Evolutionary conservation across 2,113 vertebrate species (phyloP), one percentile per base, ranked within the genome.

Genomic region (Notothenia coriiceps): DNA sequence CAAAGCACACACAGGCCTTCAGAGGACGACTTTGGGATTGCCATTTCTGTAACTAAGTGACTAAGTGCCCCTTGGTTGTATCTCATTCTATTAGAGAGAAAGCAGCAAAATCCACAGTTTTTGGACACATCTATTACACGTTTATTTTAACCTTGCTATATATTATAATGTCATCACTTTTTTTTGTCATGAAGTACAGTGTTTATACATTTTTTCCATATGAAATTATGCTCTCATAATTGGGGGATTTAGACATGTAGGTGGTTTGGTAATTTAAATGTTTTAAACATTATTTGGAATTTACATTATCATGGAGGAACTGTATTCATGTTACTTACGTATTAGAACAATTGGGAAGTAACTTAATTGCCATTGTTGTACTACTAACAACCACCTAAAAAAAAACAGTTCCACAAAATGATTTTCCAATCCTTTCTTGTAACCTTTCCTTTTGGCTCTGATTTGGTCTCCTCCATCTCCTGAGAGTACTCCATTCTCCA

Each of bases 21-120:
- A 18, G 35, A 40, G 77, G 56, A 64, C 52, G 70, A 74, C 77
- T 74, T 87, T 87, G 67, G 67, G 14, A 43, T 71, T 52, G 60
- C 35, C 56, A 52, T 67, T 55, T 51, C 60, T 10, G 44, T 63
- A 33, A 60, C 62, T 6, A 18, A 77, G 12, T 47, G 56, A 47
- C 79, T 4, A 4, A 29, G 59, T 63, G 64, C 12, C 18, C 20
- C 18, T 29, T 50, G 44, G 40, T 14, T 74, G 52, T 22, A 44
- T 46, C n/a, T 14, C 50, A 52, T 57, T 22, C 7, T 7, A 18
- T 69, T 10, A 11, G n/a, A 10, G 60, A 22, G 40, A 61, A 43
- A 70, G 64, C 1, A 9, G 10, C 11, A n/a, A 15, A 14, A 63
- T 18, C 22, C 15, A 12, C 9, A 13, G 10, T 25, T 57, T 18